phyloP scores from a whole-genome alignment of 2,797 vertebrate species.

The Sparus aurata region DNA sequence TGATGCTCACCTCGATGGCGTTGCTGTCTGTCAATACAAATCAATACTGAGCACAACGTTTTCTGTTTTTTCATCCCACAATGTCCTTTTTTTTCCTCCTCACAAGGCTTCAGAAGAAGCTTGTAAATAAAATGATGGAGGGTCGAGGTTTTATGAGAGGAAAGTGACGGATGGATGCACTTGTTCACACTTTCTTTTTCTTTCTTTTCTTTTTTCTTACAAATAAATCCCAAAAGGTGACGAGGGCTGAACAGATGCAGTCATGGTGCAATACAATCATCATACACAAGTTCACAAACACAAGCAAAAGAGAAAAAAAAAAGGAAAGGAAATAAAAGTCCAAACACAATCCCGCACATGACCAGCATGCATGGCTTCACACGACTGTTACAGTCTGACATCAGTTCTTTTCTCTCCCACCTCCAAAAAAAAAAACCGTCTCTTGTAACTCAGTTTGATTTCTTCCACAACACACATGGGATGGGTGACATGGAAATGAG shows the following conservation, averaged over 20 bases:
- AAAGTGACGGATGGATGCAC: slow-evolving; percentile 76
- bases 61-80: slow-evolving; percentile 39
- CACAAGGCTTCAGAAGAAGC: slow-evolving; percentile 62
- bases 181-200: slow-evolving; percentile 82
- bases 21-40: slow-evolving; percentile 29
- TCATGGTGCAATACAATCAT: slow-evolving; percentile 85
- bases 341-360: slow-evolving; percentile 88
- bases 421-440: slow-evolving; percentile 47
- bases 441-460: slow-evolving; percentile 52
- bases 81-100: slow-evolving; percentile 35
- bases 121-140: slow-evolving; percentile 19
- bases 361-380: slow-evolving; percentile 94
- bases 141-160: slow-evolving; percentile 84
- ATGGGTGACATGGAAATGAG: slow-evolving; percentile 88
- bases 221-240: slow-evolving; percentile 89
- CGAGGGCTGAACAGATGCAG: slow-evolving; percentile 86
- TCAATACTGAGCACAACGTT: slow-evolving; percentile 37
- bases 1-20: slow-evolving; percentile 16
- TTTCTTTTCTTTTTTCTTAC: slow-evolving; percentile 57
- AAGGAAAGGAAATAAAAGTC: not conserved
- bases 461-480: slow-evolving; percentile 75
- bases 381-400: slow-evolving; percentile 71
- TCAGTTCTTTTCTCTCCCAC: not conserved
- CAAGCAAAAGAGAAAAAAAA: slow-evolving; percentile 64
- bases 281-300: slow-evolving; percentile 82